Conservation (phyloP, 2,888 invertebrate species). For the Dryococelus australis region DNA sequence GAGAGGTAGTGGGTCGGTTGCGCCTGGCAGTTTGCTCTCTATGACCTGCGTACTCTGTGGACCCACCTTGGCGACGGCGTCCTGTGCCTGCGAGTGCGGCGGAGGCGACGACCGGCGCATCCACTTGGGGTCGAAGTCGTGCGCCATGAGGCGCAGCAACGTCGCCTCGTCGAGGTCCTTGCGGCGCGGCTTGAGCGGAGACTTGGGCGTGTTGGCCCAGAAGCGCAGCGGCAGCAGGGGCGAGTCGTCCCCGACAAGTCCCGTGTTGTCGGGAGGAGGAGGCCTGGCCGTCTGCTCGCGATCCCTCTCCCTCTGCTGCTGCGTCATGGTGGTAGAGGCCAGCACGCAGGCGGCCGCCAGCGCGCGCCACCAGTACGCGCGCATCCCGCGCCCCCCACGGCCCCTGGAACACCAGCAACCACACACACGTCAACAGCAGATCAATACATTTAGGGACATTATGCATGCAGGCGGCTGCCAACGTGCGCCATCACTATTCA, state of each 20-base stretch:
- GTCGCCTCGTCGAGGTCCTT: slow-evolving; percentile 43
- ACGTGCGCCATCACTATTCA: not conserved
- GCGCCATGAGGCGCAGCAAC: slow-evolving; percentile 45
- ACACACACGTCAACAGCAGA: not conserved
- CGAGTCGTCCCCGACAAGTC: slow-evolving; percentile 46
- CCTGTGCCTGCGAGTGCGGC: slow-evolving; percentile 21
- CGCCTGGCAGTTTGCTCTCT: no score
- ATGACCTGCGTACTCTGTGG: no score
- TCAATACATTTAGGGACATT: no score
- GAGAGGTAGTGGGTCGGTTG: no score
- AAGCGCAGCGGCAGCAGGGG: slow-evolving; percentile 49
- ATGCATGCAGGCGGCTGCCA: not conserved
- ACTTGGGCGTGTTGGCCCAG: slow-evolving; percentile 52
- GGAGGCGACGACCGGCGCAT: slow-evolving; percentile 43
- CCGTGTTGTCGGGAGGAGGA: slow-evolving; percentile 46
- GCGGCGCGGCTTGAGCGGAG: slow-evolving; percentile 46
- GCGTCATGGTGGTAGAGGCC: not conserved
- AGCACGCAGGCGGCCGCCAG: not conserved
- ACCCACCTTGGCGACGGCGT: not conserved
- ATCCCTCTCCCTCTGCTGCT: not conserved
- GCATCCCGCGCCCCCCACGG: not conserved
- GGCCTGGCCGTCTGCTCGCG: not conserved
- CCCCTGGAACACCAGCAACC: not conserved
- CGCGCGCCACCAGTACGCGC: not conserved
- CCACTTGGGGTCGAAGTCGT: slow-evolving; percentile 47